Evolutionary conservation across 1,140 invertebrate genomes (phyloP), one percentile per base, ranked within the genome.

Genomic region (Ostrea denselamellosa): DNA sequence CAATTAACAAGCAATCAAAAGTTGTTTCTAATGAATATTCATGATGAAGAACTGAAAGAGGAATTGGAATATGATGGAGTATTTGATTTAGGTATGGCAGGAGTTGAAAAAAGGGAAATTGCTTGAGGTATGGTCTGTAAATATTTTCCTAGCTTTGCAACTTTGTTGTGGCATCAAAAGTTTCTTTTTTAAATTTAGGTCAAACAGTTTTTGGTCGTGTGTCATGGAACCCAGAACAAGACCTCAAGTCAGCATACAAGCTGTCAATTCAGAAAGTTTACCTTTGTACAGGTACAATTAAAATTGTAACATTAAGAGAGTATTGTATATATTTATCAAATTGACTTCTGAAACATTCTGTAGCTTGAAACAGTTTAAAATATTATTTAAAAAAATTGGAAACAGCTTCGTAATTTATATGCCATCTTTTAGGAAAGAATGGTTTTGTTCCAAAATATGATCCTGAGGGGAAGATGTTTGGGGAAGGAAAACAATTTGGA

Each of bases 401-500:
- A 68, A 68, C 10, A 25, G 22, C 65, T 22, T 10, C n/a, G 22
- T 25, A 44, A 4, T 53, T 83, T n/a, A 10, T 22, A 17, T 52
- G 68, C n/a, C 10, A 22, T 51, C 17, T 83, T 85, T 12, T 85
- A 94, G 94, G 94, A 58, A 92, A 91, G 86, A 93, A 95, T 90
- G 95, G 95, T 22, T 95, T 94, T 89, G 90, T 95, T 68, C 95
- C 95, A 71, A 94, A 93, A 7, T 96, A 95, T 92, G 95, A 96
- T 89, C 95, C 95, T 54, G 92, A 92, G 28, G 95, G 95, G 44
- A 92, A 94, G 68, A 90, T 93, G 14, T 95, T 95, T 88, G 91
- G 93, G 25, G 93, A 95, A 83, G 95, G 95, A 25, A 93, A 94
- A 54, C 95, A 95, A 91, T 95, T 93, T 93, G 95, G 95, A 9